A percentile compares a stretch with the other conserved stretches of the same genome.
Conservation (phyloP, 2,797 vertebrate genomes). For the Hoplostethus atlanticus region DNA sequence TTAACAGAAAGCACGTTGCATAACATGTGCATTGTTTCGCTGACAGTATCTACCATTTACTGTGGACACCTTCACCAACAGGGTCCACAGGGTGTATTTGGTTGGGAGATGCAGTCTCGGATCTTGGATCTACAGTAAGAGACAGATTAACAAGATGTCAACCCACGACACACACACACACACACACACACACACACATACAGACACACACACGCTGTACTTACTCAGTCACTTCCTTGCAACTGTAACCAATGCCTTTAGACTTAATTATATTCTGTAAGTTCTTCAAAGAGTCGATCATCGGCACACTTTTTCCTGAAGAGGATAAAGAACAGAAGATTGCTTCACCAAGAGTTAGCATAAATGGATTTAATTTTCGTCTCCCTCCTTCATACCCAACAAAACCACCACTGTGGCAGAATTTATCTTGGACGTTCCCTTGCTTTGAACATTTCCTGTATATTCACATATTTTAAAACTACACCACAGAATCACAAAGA, state of each 20-base stretch:
- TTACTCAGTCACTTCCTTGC: constrained; percentile 73
- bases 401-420: no score
- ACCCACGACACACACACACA: neutral
- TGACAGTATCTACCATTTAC: no score
- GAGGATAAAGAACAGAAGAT: neutral
- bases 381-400: no score
- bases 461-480: no score
- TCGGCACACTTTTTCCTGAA: constrained; percentile 73
- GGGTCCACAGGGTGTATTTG: constrained; percentile 48
- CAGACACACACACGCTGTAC: constrained; percentile 32
- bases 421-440: no score
- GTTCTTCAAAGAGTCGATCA: constrained; percentile 59
- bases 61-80: constrained; percentile 68
- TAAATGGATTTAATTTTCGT: no score
- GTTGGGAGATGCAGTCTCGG: constrained; percentile 47
- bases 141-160: neutral
- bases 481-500: no score
- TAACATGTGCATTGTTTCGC: no score
- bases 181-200: neutral
- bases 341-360: no score
- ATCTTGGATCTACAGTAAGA: constrained; percentile 64
- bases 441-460: no score
- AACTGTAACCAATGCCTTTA: no score
- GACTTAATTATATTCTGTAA: constrained; percentile 69
- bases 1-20: no score